phyloP scores from a whole-genome alignment of 2,888 invertebrate species.

The Brachypterus glaber region DNA sequence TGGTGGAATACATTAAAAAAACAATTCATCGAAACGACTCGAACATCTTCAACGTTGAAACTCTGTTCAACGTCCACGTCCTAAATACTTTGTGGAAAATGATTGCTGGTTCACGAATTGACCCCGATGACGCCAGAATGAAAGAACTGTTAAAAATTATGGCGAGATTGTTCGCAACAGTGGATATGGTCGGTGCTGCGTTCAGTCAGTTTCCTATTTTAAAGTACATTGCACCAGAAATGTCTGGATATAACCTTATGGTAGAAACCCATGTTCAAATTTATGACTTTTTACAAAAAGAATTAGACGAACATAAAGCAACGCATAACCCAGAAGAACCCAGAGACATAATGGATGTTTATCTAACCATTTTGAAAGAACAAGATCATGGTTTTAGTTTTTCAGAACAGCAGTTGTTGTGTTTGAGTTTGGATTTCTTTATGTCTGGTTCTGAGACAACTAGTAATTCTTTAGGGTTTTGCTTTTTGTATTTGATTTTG shows the following conservation, averaged over 20 bases:
- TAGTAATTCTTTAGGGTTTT: slow-evolving; percentile 66
- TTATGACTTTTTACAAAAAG: slow-evolving; percentile 63
- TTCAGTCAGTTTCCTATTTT: slow-evolving; percentile 66
- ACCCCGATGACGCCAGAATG: slow-evolving; percentile 59
- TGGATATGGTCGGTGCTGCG: slow-evolving; percentile 72
- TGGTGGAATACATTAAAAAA: slow-evolving; percentile 48
- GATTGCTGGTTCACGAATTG: slow-evolving; percentile 69
- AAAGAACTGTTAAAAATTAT: slow-evolving; percentile 57
- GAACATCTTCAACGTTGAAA: slow-evolving; percentile 54
- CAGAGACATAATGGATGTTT: slow-evolving; percentile 74
- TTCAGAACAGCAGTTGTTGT: slow-evolving; percentile 65
- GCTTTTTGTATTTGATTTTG: slow-evolving; percentile 63
- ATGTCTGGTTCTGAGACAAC: slow-evolving; percentile 84
- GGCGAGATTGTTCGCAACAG: slow-evolving; percentile 59
- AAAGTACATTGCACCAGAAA: slow-evolving; percentile 56
- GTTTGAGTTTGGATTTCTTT: slow-evolving; percentile 76
- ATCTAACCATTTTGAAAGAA: slow-evolving; percentile 57
- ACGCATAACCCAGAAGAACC: slow-evolving; percentile 53
- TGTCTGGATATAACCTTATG: slow-evolving; percentile 68
- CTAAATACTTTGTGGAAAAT: slow-evolving; percentile 76
- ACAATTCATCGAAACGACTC: slow-evolving; percentile 41
- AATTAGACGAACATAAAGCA: slow-evolving; percentile 60
- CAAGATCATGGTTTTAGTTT: slow-evolving; percentile 45
- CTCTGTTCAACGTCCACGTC: slow-evolving; percentile 66
- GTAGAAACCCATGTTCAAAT: slow-evolving; percentile 59